phyloP scores from a whole-genome alignment of 2,797 vertebrate species.

The Loris lydekkerianus region DNA sequence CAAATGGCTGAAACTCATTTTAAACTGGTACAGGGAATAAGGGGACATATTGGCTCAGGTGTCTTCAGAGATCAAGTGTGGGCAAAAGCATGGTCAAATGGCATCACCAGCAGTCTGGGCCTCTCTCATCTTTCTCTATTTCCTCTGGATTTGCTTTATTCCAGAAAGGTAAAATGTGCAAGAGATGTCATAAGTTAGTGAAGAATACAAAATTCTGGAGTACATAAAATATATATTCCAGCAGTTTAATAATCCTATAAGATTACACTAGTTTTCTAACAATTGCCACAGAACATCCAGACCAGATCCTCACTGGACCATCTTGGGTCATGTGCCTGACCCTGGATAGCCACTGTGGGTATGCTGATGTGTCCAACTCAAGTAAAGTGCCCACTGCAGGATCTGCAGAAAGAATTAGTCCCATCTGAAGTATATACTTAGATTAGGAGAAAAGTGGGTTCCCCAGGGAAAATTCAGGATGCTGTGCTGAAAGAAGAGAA shows the following conservation, averaged over 20 bases:
- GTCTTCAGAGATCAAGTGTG: neutral
- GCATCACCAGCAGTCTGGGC: neutral
- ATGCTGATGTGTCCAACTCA: too few relatives aligned
- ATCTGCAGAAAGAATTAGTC: neutral
- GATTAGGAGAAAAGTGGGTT: neutral
- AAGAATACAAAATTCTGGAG: neutral
- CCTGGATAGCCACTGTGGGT: too few relatives aligned
- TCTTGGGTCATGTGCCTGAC: neutral
- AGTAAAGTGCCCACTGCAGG: neutral
- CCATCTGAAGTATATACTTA: neutral
- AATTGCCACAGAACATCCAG: neutral
- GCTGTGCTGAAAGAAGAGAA: neutral
- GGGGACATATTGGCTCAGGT: neutral
- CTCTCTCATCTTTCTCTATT: neutral
- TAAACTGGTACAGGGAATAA: neutral
- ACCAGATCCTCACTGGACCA: neutral
- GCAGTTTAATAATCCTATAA: neutral
- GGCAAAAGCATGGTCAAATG: neutral
- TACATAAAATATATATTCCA: neutral
- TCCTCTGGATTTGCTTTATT: neutral
- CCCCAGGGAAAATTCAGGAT: neutral
- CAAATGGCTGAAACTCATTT: neutral
- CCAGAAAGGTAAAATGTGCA: neutral
- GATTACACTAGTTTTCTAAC: neutral
- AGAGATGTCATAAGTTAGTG: neutral